These are phyloP conservation scores for Trichomalopsis sarcophagae DNA, from an alignment of 1,140 invertebrate genomes.

Conservation along the genomic window DNA sequence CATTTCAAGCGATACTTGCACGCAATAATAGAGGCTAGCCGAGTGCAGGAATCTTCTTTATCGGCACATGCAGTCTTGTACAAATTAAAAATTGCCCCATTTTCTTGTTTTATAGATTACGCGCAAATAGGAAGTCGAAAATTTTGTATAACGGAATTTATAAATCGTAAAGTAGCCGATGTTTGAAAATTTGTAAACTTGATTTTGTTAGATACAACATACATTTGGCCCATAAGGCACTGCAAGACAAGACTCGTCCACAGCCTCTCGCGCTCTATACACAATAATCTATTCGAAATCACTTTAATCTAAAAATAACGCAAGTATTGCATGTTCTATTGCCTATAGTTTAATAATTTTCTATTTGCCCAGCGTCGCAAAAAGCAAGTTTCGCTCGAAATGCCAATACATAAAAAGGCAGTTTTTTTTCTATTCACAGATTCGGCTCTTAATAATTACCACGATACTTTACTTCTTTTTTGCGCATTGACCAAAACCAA, in stretches of 20 bases:
- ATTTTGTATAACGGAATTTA: too few species aligned
- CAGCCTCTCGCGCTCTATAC: background rate
- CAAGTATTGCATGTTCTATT: constrained; percentile 34
- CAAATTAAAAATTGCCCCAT: constrained; percentile 12
- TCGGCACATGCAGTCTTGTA: background rate
- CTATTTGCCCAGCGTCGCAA: background rate
- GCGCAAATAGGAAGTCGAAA: too few species aligned
- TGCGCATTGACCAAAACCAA: background rate
- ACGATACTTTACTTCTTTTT: background rate
- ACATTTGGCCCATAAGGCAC: background rate
- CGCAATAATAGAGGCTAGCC: background rate
- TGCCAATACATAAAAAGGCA: constrained; percentile 28
- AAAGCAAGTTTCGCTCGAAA: constrained; percentile 39
- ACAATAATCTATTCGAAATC: background rate
- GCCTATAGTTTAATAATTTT: constrained; percentile 21
- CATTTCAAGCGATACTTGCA: constrained; percentile 36
- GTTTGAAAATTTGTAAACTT: background rate
- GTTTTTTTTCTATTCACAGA: background rate
- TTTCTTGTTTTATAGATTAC: background rate
- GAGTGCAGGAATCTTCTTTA: constrained; percentile 17
- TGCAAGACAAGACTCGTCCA: background rate
- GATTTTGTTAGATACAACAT: background rate
- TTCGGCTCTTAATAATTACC: background rate
- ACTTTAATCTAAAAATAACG: background rate
- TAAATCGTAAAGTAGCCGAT: too few species aligned